Base-by-base conservation (phyloP, 2,797 vertebrate genomes). In the Chelidonichthys spinosus region DNA sequence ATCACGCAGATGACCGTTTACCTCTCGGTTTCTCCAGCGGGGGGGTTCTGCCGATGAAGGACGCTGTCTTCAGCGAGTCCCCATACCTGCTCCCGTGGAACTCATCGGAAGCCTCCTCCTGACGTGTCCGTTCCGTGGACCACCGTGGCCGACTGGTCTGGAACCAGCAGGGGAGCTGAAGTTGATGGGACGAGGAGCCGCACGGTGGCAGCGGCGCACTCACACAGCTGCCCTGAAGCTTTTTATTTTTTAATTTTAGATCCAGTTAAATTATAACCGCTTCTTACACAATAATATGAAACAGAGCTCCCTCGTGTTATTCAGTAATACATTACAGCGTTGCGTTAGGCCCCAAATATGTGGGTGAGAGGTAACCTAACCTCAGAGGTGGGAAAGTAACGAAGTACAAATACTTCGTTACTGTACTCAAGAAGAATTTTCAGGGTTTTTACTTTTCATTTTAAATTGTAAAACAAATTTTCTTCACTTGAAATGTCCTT, bases 41-140 rank as follows among this genome's bases (percentile, higher is more conserved):
- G 25, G 25, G 55, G 76, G 55, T 59, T 71, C 74, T 71, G 84
- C 56, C 63, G 78, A 14, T 8, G 58, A 68, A 49, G 25, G 62
- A 72, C 18, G 74, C 2, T 56, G 44, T 80, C 62, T 63, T 92
- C 79, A 91, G 33, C 5, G 35, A 33, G 59, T 80, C 76, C 81
- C 87, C 91, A 93, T 93, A 1, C 79, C 60, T 65, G 25, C 13
- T 32, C 17, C 60, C 3, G 61, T 32, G 65, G 61, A 84, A 82
- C 70, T 90, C 85, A 63, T 32, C 58, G 4, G 33, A 79, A 81
- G 72, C 81, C 81, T 70, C 80, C 84, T 85, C 85, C 75, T 85
- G 89, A 88, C 90, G 91, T 81, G 90, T 88, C 86, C 69, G 87
- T 15, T 71, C 1, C 69, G 32, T 64, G 87, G 90, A 92, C 90